Percentiles rank a stretch among this genome's conserved stretches.
phyloP scores from a whole-genome alignment of 1,140 invertebrate species.

The Nilaparvata lugens region DNA sequence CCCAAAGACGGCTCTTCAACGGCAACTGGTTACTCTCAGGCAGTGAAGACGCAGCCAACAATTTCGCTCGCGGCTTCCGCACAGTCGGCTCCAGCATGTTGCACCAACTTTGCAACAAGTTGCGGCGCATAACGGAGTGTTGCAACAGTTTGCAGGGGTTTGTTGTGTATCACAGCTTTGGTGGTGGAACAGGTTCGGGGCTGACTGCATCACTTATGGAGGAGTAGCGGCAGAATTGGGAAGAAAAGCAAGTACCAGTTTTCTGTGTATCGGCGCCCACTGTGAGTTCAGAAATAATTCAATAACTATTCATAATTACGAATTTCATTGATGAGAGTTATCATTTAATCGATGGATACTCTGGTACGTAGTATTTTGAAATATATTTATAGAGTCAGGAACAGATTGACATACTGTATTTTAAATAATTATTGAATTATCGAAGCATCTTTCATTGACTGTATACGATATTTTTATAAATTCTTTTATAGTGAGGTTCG shows the following conservation, averaged over 20 bases:
- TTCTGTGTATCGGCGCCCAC: constrained; percentile 44
- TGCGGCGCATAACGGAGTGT: constrained; percentile 55
- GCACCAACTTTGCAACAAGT: constrained; percentile 49
- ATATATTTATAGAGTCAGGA: no score
- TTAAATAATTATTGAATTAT: no score
- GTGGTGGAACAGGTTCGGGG: constrained; percentile 60
- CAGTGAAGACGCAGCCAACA: constrained; percentile 63
- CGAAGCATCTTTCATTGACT: no score
- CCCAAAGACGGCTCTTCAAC: constrained; percentile 47
- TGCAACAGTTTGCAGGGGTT: constrained; percentile 71
- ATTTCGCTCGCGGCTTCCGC: constrained; percentile 74
- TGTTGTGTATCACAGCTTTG: constrained; percentile 60
- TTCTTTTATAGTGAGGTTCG: no score
- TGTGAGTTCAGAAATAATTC: constrained; percentile 1
- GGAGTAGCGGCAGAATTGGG: constrained; percentile 46
- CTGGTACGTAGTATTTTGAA: no score
- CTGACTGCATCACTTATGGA: constrained; percentile 56
- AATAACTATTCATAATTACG: constrained; percentile 42
- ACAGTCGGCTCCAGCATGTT: constrained; percentile 69
- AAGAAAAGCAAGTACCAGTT: constrained; percentile 65
- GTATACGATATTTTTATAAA: no score
- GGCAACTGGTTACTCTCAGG: constrained; percentile 49
- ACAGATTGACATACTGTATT: no score
- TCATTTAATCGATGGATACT: no score
- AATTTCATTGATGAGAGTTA: neutral